These are phyloP conservation scores for Megaceryle alcyon DNA, from an alignment of 2,797 vertebrate genomes.

Conservation along the genomic window DNA sequence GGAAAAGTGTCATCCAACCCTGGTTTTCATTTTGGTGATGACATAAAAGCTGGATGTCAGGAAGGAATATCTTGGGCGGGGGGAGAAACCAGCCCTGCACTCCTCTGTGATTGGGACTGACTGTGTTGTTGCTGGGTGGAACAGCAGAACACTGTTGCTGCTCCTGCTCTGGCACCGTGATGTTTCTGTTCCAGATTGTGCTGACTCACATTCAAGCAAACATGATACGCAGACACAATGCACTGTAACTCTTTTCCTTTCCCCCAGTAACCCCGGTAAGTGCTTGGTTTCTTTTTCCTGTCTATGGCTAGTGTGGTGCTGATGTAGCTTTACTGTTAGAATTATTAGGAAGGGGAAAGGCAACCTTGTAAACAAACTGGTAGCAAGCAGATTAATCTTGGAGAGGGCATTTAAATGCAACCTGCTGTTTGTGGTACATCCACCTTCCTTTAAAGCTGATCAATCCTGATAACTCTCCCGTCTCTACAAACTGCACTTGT, in stretches of 20 bases:
- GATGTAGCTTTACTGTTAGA: background rate
- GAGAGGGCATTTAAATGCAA: constrained; percentile 18
- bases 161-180: constrained; percentile 11
- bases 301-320: background rate
- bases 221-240: constrained; percentile 8
- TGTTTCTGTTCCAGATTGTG: constrained; percentile 60
- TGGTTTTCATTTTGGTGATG: background rate
- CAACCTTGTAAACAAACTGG: background rate
- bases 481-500: constrained; percentile 55
- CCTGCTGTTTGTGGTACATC: constrained; percentile 19
- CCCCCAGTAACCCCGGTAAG: background rate
- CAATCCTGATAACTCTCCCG: constrained; percentile 1
- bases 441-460: constrained; percentile 44
- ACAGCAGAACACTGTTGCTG: background rate
- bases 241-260: constrained; percentile 25
- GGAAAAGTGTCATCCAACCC: background rate
- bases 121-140: constrained; percentile 70
- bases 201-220: constrained; percentile 69
- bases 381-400: background rate
- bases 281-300: constrained; percentile 47
- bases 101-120: constrained; percentile 49
- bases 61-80: background rate
- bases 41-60: background rate
- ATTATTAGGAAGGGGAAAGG: constrained; percentile 7
- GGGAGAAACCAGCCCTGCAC: background rate